Evolutionary conservation across 2,888 invertebrate genomes (phyloP).

Genomic region (Poecilus cupreus): DNA sequence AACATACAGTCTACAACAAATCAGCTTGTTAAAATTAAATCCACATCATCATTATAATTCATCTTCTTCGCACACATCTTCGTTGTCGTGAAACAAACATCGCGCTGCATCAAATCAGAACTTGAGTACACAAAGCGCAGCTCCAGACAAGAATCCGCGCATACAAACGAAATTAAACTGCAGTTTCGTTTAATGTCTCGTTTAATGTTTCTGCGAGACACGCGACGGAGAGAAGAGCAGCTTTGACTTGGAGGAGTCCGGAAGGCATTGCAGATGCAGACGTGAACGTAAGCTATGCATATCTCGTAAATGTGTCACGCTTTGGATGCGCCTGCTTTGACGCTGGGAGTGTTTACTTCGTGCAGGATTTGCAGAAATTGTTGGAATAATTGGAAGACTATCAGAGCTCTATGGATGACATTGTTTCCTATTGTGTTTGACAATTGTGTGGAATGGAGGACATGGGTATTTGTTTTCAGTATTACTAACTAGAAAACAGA

Average conservation of each 20-base stretch:
- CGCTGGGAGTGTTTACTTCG: neutral
- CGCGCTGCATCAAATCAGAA: constrained; percentile 5
- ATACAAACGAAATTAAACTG: constrained; percentile 54
- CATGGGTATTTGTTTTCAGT: too few relatives aligned
- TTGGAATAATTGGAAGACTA: constrained; percentile 8
- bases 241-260: constrained; percentile 10
- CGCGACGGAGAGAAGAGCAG: neutral
- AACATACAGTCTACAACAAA: constrained; percentile 13
- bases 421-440: neutral
- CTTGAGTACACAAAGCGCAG: constrained; percentile 6
- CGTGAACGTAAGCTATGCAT: neutral
- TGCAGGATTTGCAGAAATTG: neutral
- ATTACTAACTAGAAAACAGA: too few relatives aligned
- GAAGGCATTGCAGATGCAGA: too few relatives aligned
- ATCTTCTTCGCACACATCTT: constrained; percentile 4
- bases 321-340: neutral
- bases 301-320: constrained; percentile 14
- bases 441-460: too few relatives aligned
- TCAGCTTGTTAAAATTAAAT: constrained; percentile 38
- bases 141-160: constrained; percentile 16
- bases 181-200: constrained; percentile 47
- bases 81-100: constrained; percentile 1
- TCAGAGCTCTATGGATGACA: neutral
- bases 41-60: constrained; percentile 22
- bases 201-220: constrained; percentile 39